Evolutionary conservation across 2,113 vertebrate species (phyloP).

Genomic region (Butastur rufipennis): DNA sequence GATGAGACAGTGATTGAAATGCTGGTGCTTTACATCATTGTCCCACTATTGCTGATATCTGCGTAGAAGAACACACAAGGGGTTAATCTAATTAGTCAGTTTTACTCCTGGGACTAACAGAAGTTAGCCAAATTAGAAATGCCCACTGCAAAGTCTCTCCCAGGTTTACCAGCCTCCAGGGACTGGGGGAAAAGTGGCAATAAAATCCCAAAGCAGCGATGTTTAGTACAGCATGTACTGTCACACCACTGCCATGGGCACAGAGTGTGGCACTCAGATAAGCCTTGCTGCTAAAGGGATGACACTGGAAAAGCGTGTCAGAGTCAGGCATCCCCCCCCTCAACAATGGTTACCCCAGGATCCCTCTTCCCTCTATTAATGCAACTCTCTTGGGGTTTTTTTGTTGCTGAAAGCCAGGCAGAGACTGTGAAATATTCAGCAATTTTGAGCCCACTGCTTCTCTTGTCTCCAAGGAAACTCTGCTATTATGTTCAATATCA

Average conservation of each 20-base stretch:
- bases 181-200: not conserved
- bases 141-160: not conserved
- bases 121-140: constrained; percentile 40
- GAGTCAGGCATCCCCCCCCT: not conserved
- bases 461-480: constrained; percentile 33
- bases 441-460: not conserved
- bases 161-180: not conserved
- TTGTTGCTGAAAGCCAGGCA: not conserved
- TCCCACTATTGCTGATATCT: not conserved
- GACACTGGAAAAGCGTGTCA: not conserved
- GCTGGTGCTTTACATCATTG: not conserved
- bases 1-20: not conserved
- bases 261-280: accelerated
- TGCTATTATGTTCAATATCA: not conserved
- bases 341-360: accelerated
- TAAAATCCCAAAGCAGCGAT: not conserved
- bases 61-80: not conserved
- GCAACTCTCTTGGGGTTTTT: not conserved
- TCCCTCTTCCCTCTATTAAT: not conserved
- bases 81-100: constrained; percentile 22
- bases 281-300: not conserved
- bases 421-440: not conserved
- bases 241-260: not conserved
- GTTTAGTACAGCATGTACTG: not conserved
- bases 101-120: not conserved